Conservation (phyloP, 1,140 invertebrate genomes). For the Choristoneura fumiferana region DNA sequence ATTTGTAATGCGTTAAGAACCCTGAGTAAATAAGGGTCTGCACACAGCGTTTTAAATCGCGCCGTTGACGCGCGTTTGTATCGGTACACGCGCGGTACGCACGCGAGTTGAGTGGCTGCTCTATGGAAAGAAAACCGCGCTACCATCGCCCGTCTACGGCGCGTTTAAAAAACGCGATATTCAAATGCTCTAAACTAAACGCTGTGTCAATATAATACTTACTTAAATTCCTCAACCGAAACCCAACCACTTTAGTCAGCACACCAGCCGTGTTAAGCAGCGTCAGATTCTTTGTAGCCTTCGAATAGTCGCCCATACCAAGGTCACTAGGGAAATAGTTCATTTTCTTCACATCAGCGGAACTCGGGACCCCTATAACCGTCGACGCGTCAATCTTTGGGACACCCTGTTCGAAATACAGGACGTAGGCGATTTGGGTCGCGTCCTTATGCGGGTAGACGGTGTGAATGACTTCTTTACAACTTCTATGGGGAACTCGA, state of each 20-base stretch:
- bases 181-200: too few species aligned
- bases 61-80: too few species aligned
- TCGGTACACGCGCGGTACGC: too few species aligned
- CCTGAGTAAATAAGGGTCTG: too few species aligned
- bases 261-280: constrained; percentile 58
- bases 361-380: constrained; percentile 41
- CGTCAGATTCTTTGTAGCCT: constrained; percentile 58
- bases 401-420: constrained; percentile 68
- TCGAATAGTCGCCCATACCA: constrained; percentile 53
- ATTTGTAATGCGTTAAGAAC: too few species aligned
- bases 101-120: too few species aligned
- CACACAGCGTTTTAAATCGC: too few species aligned
- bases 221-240: constrained; percentile 63
- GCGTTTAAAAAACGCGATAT: too few species aligned
- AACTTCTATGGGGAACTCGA: constrained; percentile 46
- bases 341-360: constrained; percentile 46
- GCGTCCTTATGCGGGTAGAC: constrained; percentile 42
- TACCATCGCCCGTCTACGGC: too few species aligned
- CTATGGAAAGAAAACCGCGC: too few species aligned
- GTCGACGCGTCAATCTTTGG: constrained; percentile 36
- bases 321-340: constrained; percentile 58
- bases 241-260: constrained; percentile 59
- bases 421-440: constrained; percentile 62
- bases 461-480: constrained; percentile 50
- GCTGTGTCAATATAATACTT: constrained; percentile 44